Conservation (phyloP, 2,113 vertebrate species). For the Malurus melanocephalus region DNA sequence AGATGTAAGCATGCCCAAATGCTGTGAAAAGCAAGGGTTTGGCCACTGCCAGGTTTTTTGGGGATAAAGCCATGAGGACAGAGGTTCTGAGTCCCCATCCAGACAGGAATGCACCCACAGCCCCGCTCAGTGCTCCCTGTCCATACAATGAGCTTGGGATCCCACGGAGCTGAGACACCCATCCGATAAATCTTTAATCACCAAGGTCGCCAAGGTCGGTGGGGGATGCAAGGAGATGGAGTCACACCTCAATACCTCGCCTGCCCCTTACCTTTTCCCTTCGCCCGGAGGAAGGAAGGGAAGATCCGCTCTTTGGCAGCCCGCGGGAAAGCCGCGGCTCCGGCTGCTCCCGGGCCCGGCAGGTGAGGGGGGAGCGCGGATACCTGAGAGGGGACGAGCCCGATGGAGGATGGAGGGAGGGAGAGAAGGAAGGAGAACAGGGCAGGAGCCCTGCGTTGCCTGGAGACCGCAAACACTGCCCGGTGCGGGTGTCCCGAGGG, state of each 20-base stretch:
- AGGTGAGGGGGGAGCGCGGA: not conserved
- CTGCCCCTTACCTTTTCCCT: not conserved
- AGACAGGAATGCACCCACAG: not conserved
- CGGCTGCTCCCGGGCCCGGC: not conserved
- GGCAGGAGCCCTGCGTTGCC: slow-evolving; percentile 22
- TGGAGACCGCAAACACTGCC: slow-evolving; percentile 65
- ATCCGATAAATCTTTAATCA: not conserved
- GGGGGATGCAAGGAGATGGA: not conserved
- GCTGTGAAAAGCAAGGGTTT: not conserved
- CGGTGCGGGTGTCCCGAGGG: not conserved
- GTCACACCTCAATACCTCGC: accelerated
- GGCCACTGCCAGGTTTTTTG: accelerated
- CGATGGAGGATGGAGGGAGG: not conserved
- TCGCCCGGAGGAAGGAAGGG: not conserved
- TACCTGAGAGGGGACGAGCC: not conserved
- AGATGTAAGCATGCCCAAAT: not conserved
- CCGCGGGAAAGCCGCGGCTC: not conserved
- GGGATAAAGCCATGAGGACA: accelerated
- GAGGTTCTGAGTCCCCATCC: not conserved
- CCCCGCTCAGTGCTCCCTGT: accelerated
- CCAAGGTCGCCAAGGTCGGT: accelerated
- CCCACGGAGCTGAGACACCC: not conserved
- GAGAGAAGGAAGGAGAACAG: not conserved
- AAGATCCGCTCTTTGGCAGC: accelerated
- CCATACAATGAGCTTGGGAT: not conserved